Base-by-base conservation (phyloP, 2,888 invertebrate species). In the Biston betularia region DNA sequence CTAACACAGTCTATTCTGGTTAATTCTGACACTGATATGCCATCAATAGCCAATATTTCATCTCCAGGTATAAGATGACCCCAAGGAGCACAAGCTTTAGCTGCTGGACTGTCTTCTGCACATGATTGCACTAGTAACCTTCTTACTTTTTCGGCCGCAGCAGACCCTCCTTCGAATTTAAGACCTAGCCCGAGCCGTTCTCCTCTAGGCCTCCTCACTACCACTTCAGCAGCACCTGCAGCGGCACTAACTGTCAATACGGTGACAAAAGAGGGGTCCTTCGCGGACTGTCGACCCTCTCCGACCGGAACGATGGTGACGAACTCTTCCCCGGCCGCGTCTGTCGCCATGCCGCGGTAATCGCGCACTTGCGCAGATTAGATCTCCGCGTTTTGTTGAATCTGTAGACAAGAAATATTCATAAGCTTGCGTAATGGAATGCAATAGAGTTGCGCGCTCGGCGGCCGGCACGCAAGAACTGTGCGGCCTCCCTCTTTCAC, bases 151-250 rank as follows among this genome's bases (percentile, higher is more conserved):
- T 98, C 97, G 10, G 95, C 95, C 44, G 96, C 96, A 75, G 97
- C 96, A 46, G 97, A 97, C 12, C 98, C 98, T 49, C 98, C 98
- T 89, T 98, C 98, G 83, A 98, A 98, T 85, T 98, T 98, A 0
- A 98, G 92, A 0, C 98, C 98, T 81, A 98, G 97, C 1, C 98
- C 98, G 8, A 98, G 94, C 46, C 98, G 95, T 82, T 98, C 98
- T 0, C 98, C 98, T 0, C 98, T 97, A 61, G 98, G 95, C 73
- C 98, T 95, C 77, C 97, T 97, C 58, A 98, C 96, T 61, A 96
- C 94, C 45, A 98, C 96, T 81, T 96, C 96, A 77, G 97, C 97
- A 10, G 94, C 93, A 73, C 95, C 93, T 71, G 92, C 86, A 75
- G 94, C 85, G 12, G 89, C 89, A 53, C 94, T 91, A 58, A 95